Conservation (phyloP, 23 tunicate genomes). For the Styela plicata region DNA sequence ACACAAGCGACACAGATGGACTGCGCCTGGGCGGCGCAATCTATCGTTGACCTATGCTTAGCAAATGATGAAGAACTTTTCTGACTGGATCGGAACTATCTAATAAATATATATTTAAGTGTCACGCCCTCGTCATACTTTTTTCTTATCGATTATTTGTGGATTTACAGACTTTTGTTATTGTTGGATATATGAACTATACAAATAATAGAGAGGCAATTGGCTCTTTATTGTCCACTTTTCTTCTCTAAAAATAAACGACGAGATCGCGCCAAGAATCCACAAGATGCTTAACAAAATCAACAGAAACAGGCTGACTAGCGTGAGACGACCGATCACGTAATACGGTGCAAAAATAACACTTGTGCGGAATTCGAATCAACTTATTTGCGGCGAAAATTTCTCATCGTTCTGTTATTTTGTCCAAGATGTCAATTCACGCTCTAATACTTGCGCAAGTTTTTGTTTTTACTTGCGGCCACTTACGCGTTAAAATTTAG, state of each 20-base stretch:
- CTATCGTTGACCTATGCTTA: no score
- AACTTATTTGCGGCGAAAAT: neutral
- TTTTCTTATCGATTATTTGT: no score
- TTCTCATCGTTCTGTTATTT: slow-evolving; percentile 5
- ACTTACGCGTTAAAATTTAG: neutral
- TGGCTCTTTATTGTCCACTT: neutral
- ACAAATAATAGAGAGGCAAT: neutral
- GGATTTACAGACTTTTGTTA: no score
- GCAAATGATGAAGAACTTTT: no score
- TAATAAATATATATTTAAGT: no score
- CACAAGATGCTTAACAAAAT: slow-evolving; percentile 8
- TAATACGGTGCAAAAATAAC: neutral
- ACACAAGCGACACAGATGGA: no score
- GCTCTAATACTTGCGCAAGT: slow-evolving; percentile 12
- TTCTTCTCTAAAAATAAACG: neutral
- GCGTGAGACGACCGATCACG: slow-evolving; percentile 19
- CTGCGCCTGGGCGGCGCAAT: no score
- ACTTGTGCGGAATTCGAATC: neutral
- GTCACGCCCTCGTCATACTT: no score
- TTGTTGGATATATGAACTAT: neutral
- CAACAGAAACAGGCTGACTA: slow-evolving; percentile 3
- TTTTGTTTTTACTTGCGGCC: slow-evolving; percentile 3
- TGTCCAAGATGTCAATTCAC: neutral
- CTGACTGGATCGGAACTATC: no score
- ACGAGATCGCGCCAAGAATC: neutral